Base-by-base conservation (phyloP, 2,888 invertebrate genomes). In the Melipona beecheii region DNA sequence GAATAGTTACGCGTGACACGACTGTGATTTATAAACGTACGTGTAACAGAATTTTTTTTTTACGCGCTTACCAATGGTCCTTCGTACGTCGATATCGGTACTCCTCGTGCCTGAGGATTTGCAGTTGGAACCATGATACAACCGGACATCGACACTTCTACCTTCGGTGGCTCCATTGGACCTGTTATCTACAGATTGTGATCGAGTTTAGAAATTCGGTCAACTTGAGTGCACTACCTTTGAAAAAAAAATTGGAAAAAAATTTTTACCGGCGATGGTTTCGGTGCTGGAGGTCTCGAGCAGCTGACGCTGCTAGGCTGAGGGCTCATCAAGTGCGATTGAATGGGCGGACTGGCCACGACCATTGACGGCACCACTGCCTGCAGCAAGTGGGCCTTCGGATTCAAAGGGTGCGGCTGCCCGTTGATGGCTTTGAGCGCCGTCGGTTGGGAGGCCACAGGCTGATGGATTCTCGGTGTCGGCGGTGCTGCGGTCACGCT, bases 21-120 rank as follows among this genome's bases (percentile, higher is more conserved):
- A 31, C 31, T 31, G 66, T 24, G 31, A 65, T 60, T 6, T 68
- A 17, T 68, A 73, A 43, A 43, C 43, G 43, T 43, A 43, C 43
- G 43, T 43, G 43, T 43, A 43, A 43, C 9, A 9, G 43, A 43
- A 43, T 43, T 9, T 43, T 9, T 9, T 43, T 9, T 43, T 43
- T 43, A 15, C 6, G 21, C 60, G 19, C 97, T 97, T 95, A 98
- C 98, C 97, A 97, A 94, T 93, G 96, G 96, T 17, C 96, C 95
- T 91, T 97, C 97, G 90, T 96, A 97, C 24, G 96, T 95, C 24
- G 96, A 95, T 65, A 96, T 95, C 31, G 96, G 95, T 89, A 96
- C 95, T 36, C 95, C 94, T 56, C 96, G 95, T n/a, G 95, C 93
- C 89, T 95, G 95, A 76, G 95, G 95, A 90, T 95, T 95, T 6